Conservation (phyloP, 2,888 invertebrate species). For the Hyposoter didymator region DNA sequence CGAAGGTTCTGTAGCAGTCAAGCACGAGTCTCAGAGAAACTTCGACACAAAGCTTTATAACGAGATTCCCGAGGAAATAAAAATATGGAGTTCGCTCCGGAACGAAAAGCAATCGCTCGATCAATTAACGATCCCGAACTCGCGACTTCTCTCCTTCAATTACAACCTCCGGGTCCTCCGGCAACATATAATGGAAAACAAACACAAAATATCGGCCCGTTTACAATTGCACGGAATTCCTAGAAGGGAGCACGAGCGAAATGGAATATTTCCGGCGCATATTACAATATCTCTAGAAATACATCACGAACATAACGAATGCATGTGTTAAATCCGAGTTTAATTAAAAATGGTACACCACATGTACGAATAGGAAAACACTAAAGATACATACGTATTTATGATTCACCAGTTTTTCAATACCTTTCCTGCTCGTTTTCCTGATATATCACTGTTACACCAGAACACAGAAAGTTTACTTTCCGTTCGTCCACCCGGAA, state of each 20-base stretch:
- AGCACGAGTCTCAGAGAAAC: not conserved
- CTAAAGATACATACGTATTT: not conserved
- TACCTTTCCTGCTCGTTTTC: not conserved
- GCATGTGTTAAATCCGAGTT: slow-evolving; percentile 52
- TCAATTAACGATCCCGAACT: slow-evolving; percentile 11
- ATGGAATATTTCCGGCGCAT: slow-evolving; percentile 33
- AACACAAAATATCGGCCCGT: slow-evolving; percentile 17
- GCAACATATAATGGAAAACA: slow-evolving; percentile 31
- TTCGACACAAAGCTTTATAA: not conserved
- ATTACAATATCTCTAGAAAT: slow-evolving; percentile 37
- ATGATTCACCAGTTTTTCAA: not conserved
- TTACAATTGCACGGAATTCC: not conserved
- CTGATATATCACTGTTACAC: not conserved
- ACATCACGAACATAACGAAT: slow-evolving; percentile 13
- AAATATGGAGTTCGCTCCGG: not conserved
- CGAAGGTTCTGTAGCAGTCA: not conserved
- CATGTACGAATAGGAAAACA: slow-evolving; percentile 18
- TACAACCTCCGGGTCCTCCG: not conserved
- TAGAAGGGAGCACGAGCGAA: not conserved
- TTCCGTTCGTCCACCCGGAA: not conserved
- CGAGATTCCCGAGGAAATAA: not conserved
- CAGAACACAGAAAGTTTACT: not conserved
- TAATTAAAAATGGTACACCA: slow-evolving; percentile 54
- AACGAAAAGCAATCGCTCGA: slow-evolving; percentile 3
- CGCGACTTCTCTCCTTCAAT: slow-evolving; percentile 16